phyloP scores from a whole-genome alignment of 2,113 vertebrate species.

The Narcine bancroftii region DNA sequence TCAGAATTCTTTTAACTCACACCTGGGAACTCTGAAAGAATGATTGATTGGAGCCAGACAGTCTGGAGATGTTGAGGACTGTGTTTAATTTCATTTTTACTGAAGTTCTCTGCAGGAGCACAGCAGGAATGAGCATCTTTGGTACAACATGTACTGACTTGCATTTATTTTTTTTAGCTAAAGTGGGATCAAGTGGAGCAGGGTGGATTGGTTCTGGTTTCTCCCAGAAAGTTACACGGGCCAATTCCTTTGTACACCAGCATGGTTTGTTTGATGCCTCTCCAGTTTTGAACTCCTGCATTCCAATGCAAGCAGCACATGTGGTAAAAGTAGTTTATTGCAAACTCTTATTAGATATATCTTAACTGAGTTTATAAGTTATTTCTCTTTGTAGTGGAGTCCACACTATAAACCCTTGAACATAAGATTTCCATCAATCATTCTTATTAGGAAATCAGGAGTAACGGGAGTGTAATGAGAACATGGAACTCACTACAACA shows the following conservation, averaged over 20 bases:
- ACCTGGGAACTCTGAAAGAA: constrained; percentile 13
- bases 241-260: neutral
- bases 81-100: constrained; percentile 25
- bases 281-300: neutral
- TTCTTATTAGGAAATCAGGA: neutral
- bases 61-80: constrained; percentile 29
- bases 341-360: neutral
- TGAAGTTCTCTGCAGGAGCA: neutral
- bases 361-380: neutral
- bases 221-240: neutral
- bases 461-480: neutral
- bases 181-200: neutral
- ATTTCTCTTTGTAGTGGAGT: neutral
- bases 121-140: constrained; percentile 4
- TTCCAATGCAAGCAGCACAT: neutral
- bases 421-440: neutral
- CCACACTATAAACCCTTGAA: neutral
- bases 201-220: neutral
- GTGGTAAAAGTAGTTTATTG: neutral
- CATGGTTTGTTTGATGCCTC: neutral
- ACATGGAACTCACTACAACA: neutral
- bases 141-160: neutral
- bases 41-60: constrained; percentile 28
- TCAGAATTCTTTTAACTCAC: constrained; percentile 10
- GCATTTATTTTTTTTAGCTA: neutral